Percentiles rank a stretch among this genome's conserved stretches.
Conservation (phyloP, 2,113 vertebrate genomes). For the Ctenodactylus gundi region DNA sequence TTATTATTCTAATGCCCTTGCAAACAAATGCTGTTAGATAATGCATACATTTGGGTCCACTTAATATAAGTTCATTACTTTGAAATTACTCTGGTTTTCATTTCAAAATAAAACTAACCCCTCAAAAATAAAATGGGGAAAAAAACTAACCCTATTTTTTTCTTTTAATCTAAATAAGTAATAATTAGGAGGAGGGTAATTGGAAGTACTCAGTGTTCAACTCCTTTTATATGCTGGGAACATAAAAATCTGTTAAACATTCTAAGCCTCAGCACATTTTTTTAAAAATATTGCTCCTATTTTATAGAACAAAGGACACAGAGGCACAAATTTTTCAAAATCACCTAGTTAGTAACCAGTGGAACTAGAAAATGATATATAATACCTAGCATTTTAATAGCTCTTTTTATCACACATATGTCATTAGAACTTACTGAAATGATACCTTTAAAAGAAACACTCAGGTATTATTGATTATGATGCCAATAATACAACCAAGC, state of each 20-base stretch:
- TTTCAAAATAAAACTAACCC: conserved; percentile 9
- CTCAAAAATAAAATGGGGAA: conserved; percentile 25
- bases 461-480: not conserved
- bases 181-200: not conserved
- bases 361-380: not conserved
- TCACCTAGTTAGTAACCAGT: not conserved
- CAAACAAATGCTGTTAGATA: conserved; percentile 1
- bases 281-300: not conserved
- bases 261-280: not conserved
- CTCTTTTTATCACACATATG: not conserved
- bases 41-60: conserved; percentile 32
- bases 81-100: conserved; percentile 16
- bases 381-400: not conserved
- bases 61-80: conserved; percentile 12
- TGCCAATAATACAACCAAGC: not conserved
- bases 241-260: not conserved
- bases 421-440: not conserved
- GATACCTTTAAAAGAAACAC: not conserved
- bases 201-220: not conserved
- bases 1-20: conserved; percentile 7
- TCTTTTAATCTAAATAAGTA: not conserved
- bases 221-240: not conserved
- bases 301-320: not conserved
- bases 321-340: not conserved
- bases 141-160: not conserved